These are phyloP conservation scores for Conus betulinus DNA, from an alignment of 1,140 invertebrate species.

Conservation along the genomic window DNA sequence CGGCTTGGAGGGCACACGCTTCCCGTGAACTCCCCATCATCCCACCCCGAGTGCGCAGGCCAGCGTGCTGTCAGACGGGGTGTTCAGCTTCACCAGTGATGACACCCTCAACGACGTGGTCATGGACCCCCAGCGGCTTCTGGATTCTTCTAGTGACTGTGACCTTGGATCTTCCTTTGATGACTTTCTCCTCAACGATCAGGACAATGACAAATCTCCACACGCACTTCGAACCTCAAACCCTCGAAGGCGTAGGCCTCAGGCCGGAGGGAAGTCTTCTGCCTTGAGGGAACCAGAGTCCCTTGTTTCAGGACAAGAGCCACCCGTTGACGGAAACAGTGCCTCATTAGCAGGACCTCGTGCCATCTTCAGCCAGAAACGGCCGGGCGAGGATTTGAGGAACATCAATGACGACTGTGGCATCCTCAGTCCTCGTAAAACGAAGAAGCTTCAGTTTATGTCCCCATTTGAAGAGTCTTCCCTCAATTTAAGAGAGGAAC, in stretches of 20 bases:
- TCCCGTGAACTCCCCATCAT: not conserved
- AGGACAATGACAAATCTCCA: not conserved
- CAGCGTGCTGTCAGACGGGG: not conserved
- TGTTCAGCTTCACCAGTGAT: constrained; percentile 10
- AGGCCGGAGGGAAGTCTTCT: not conserved
- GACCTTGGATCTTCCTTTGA: constrained; percentile 15
- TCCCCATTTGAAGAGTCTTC: not conserved
- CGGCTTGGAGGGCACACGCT: too few species aligned
- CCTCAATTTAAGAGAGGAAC: not conserved
- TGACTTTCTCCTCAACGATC: not conserved
- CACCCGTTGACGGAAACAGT: not conserved
- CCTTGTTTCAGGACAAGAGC: not conserved
- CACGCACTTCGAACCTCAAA: not conserved
- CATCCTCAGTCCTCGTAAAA: not conserved
- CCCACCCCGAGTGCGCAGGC: not conserved
- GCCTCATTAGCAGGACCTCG: not conserved
- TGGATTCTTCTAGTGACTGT: not conserved
- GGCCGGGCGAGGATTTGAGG: not conserved
- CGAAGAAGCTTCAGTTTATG: not conserved
- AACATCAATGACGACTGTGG: not conserved
- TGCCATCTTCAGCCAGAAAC: not conserved
- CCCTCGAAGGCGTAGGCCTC: not conserved
- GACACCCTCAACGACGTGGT: not conserved
- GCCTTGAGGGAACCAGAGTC: not conserved
- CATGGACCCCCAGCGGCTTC: not conserved